Percentiles rank a stretch among this genome's conserved stretches.
Conservation (phyloP, 2,888 invertebrate species). For the Hypercompe scribonia region DNA sequence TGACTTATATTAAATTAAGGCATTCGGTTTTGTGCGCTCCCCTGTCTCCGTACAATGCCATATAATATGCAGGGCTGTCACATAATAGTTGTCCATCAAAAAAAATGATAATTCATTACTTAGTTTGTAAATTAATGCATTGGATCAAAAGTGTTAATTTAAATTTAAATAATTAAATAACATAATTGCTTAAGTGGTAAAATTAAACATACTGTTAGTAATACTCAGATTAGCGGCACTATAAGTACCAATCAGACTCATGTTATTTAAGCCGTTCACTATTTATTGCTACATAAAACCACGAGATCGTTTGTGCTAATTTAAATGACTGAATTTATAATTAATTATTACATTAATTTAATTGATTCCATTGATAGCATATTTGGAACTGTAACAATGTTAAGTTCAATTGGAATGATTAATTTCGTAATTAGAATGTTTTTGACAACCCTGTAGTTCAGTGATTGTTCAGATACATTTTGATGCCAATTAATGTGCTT, state of each 20-base stretch:
- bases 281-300: slow-evolving; percentile 24
- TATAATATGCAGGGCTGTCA: slow-evolving; percentile 56
- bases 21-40: slow-evolving; percentile 80
- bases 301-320: slow-evolving; percentile 33
- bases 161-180: slow-evolving; percentile 7
- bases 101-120: not conserved
- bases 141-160: not conserved
- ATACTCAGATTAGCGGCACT: slow-evolving; percentile 9
- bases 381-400: slow-evolving; percentile 38
- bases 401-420: slow-evolving; percentile 26
- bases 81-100: slow-evolving; percentile 38
- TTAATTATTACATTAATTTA: slow-evolving; percentile 41
- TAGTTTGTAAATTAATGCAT: not conserved
- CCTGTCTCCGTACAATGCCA: slow-evolving; percentile 70
- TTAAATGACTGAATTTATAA: slow-evolving; percentile 24
- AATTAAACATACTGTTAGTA: slow-evolving; percentile 5
- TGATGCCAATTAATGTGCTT: slow-evolving; percentile 55
- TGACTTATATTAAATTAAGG: slow-evolving; percentile 84
- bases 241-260: not conserved
- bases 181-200: slow-evolving; percentile 6
- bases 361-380: slow-evolving; percentile 37
- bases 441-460: slow-evolving; percentile 51
- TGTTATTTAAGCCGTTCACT: slow-evolving; percentile 14
- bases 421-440: slow-evolving; percentile 7
- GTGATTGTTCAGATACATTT: slow-evolving; percentile 57